Evolutionary conservation across 2,797 vertebrate species (phyloP), one percentile per base, ranked within the genome.

Genomic region (Pangasius mekongensis): DNA sequence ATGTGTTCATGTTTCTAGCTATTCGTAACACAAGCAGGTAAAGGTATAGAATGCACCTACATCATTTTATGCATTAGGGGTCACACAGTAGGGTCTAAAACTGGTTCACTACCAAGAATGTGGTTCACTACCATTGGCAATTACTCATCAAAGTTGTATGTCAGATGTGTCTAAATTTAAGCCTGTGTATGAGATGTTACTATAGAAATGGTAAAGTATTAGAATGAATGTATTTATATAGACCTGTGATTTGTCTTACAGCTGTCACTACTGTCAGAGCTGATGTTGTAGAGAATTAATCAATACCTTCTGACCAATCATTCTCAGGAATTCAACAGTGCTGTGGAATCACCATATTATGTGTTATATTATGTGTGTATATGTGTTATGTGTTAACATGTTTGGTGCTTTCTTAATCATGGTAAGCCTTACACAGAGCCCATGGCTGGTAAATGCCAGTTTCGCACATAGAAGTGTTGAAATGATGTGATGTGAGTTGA

Each of bases 1-100:
- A 93, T 71, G 52, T 94, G 84, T 91, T 93, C 86, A 94, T 93
- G 91, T 94, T 94, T 89, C 81, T 92, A 64, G 91, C 93, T 39
- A 91, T 94, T 60, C 92, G 90, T 1, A 91, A n/a, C 9, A 86
- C 91, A 18, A 90, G 89, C 90, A 92, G 92, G 93, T 93, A 87
- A 88, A 71, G 1, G 39, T 64, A 2, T 20, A 36, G 62, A 52
- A 49, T 10, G 27, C 43, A 33, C 39, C 0, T 3, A 14, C 36
- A 66, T 30, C 20, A 52, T 24, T 80, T 36, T 33, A 4, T 80
- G 1, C 27, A 36, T 54, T 54, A 78, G 16, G 8, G 27, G 47
- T n/a, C 39, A 14, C 24, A 74, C 22, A 5, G 5, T 27, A 74
- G 39, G 24, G 43, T 77, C 76, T 77, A 54, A 78, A 54, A 78